phyloP scores from a whole-genome alignment of 2,113 vertebrate genomes.

The Meleagris gallopavo region DNA sequence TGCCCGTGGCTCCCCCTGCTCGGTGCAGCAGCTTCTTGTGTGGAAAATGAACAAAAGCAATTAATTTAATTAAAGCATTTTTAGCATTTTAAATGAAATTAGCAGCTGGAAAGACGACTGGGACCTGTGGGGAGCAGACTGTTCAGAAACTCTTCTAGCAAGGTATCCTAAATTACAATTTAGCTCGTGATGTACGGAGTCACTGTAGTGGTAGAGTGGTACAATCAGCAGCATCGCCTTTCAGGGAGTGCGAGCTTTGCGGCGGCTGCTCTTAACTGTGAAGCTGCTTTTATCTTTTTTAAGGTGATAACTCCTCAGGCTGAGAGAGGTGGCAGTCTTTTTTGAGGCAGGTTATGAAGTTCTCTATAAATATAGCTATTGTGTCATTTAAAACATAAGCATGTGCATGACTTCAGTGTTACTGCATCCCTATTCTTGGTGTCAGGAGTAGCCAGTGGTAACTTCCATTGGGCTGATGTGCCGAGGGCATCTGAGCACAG shows the following conservation, averaged over 20 bases:
- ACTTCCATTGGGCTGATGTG: not conserved
- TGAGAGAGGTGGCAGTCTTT: not conserved
- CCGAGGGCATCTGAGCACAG: not conserved
- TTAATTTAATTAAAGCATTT: slow-evolving; percentile 32
- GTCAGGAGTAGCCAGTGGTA: not conserved
- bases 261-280: not conserved
- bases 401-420: not conserved
- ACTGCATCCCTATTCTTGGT: not conserved
- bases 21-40: not conserved
- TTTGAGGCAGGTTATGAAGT: not conserved
- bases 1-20: not conserved
- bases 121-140: not conserved
- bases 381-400: slow-evolving; percentile 2
- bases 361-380: not conserved
- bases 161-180: slow-evolving; percentile 15
- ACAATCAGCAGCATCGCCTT: not conserved
- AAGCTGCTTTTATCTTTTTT: not conserved
- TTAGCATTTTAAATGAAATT: slow-evolving; percentile 37
- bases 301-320: not conserved
- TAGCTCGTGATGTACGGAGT: not conserved
- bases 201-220: accelerated
- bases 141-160: not conserved
- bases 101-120: not conserved
- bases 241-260: not conserved
- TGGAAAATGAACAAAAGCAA: not conserved